phyloP scores from a whole-genome alignment of 2,888 invertebrate genomes.

The Drosophila buzzatii region DNA sequence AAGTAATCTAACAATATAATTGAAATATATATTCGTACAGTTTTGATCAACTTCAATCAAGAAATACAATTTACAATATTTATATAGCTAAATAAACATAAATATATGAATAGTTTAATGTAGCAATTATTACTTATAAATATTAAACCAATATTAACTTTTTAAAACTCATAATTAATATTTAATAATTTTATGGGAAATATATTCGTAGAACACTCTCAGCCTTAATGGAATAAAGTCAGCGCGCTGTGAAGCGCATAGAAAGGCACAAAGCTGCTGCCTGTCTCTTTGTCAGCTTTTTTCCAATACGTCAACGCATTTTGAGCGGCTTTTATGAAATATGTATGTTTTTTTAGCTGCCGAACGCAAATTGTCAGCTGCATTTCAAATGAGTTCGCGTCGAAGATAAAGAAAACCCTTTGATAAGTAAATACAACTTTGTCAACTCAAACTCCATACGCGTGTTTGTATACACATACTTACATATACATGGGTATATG shows the following conservation, averaged over 20 bases:
- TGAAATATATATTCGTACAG: neutral
- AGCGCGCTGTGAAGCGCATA: conserved; percentile 47
- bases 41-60: neutral
- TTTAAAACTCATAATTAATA: neutral
- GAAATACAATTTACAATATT: too few species aligned
- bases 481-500: neutral
- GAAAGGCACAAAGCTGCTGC: conserved; percentile 26
- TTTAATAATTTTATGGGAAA: neutral
- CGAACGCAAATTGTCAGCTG: conserved; percentile 64
- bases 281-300: neutral
- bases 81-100: too few species aligned
- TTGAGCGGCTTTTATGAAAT: conserved; percentile 58
- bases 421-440: conserved; percentile 52
- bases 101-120: too few species aligned
- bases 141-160: too few species aligned
- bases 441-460: conserved; percentile 20
- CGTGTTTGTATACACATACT: conserved; percentile 2
- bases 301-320: conserved; percentile 60
- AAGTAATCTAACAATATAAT: neutral
- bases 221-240: neutral
- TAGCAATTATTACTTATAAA: too few species aligned
- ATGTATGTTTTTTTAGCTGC: conserved; percentile 54
- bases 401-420: conserved; percentile 43
- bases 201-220: neutral
- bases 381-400: conserved; percentile 59